Conservation (phyloP, 2,113 vertebrate species). For the Scomber japonicus region DNA sequence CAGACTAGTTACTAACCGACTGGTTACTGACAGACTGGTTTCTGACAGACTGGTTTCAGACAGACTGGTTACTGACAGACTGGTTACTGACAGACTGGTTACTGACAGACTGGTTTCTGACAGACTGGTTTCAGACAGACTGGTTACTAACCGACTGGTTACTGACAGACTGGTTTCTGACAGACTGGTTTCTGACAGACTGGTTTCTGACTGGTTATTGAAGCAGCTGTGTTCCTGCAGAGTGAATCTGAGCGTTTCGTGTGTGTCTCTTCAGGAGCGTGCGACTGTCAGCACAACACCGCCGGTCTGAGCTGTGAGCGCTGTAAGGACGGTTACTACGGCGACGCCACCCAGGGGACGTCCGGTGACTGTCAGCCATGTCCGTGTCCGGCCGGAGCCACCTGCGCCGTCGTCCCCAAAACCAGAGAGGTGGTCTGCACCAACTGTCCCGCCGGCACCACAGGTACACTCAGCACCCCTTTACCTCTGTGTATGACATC, state of each 20-base stretch:
- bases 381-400: slow-evolving; percentile 90
- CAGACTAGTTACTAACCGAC: too few relatives aligned
- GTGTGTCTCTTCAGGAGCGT: slow-evolving; percentile 84
- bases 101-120: too few relatives aligned
- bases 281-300: slow-evolving; percentile 92
- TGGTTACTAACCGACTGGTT: neutral
- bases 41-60: too few relatives aligned
- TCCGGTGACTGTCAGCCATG: slow-evolving; percentile 90
- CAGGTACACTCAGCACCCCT: slow-evolving; percentile 81
- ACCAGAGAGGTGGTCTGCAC: slow-evolving; percentile 96
- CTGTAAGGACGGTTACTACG: slow-evolving; percentile 93
- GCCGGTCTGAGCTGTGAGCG: slow-evolving; percentile 93
- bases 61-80: too few relatives aligned
- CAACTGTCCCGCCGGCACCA: slow-evolving; percentile 93
- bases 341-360: slow-evolving; percentile 89
- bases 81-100: too few relatives aligned
- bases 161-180: neutral
- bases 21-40: too few relatives aligned
- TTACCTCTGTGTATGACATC: neutral
- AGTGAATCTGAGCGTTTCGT: neutral
- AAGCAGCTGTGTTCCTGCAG: too few relatives aligned
- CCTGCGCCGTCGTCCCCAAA: slow-evolving; percentile 91
- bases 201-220: neutral
- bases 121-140: too few relatives aligned
- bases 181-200: neutral